Conservation (phyloP, 2,888 invertebrate species). For the Fabriciana adippe region DNA sequence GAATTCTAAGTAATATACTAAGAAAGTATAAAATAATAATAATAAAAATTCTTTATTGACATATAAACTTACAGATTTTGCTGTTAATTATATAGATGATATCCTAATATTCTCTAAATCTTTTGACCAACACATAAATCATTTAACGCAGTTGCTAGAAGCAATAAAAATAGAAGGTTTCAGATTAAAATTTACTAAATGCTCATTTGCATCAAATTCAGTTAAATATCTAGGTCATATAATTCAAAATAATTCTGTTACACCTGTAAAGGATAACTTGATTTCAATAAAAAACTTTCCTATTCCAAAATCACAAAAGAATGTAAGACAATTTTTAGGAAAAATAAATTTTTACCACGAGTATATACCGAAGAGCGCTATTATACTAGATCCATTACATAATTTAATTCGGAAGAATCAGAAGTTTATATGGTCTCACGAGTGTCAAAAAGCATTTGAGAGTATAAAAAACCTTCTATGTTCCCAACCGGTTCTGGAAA, state of each 20-base stretch:
- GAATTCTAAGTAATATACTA: no score
- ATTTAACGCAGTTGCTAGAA: constrained; percentile 30
- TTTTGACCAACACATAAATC: constrained; percentile 35
- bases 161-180: constrained; percentile 17
- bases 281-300: constrained; percentile 38
- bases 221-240: constrained; percentile 41
- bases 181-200: neutral
- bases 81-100: no score
- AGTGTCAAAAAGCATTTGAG: constrained; percentile 31
- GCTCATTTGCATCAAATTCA: neutral
- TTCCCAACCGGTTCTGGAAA: constrained; percentile 33
- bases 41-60: no score
- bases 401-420: neutral
- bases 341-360: constrained; percentile 1
- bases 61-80: no score
- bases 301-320: neutral
- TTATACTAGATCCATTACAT: neutral
- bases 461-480: constrained; percentile 33
- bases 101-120: no score
- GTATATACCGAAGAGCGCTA: neutral
- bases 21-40: no score
- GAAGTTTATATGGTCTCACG: constrained; percentile 12
- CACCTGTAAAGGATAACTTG: constrained; percentile 39
- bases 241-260: constrained; percentile 38
- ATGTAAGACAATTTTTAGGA: neutral